Conservation (phyloP, 1,140 invertebrate genomes). For the Cecropterus lyciades region DNA sequence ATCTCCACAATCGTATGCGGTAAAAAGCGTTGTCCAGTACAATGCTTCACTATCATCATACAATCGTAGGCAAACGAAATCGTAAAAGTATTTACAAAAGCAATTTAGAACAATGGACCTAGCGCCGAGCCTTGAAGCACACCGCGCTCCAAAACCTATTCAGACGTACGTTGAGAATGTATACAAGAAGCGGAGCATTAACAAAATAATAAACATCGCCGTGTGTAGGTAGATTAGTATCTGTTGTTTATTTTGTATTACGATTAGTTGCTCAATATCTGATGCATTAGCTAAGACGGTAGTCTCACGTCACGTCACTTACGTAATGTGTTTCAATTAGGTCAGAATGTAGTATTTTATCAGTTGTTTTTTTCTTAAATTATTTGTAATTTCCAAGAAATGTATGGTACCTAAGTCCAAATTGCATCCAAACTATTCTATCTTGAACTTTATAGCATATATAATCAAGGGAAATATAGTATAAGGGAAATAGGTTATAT, state of each 20-base stretch:
- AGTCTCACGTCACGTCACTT: slow-evolving; percentile 7
- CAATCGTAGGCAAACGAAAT: slow-evolving; percentile 2
- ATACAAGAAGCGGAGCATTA: slow-evolving; percentile 17
- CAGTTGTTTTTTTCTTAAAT: too few species aligned
- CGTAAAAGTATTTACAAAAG: slow-evolving; percentile 43
- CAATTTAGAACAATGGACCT: slow-evolving; percentile 48
- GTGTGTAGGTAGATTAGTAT: slow-evolving; percentile 3
- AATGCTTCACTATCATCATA: background rate
- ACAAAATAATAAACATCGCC: slow-evolving; percentile 29
- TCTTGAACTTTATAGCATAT: too few species aligned
- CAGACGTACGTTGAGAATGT: slow-evolving; percentile 16
- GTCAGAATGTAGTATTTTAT: slow-evolving; percentile 7
- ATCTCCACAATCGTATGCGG: background rate
- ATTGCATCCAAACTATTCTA: too few species aligned
- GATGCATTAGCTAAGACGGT: slow-evolving; percentile 10
- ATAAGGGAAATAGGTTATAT: too few species aligned
- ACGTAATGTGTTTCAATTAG: slow-evolving; percentile 24
- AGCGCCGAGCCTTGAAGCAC: slow-evolving; percentile 39
- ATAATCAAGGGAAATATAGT: too few species aligned
- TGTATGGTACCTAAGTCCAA: too few species aligned
- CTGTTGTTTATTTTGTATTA: slow-evolving; percentile 9
- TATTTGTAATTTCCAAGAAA: too few species aligned
- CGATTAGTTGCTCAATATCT: slow-evolving; percentile 12
- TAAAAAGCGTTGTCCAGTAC: background rate
- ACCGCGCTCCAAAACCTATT: slow-evolving; percentile 20